A percentile compares a stretch with the other conserved stretches of the same genome.
Conservation (phyloP, 1,140 invertebrate genomes). For the Stenopsyche tienmushanensis region DNA sequence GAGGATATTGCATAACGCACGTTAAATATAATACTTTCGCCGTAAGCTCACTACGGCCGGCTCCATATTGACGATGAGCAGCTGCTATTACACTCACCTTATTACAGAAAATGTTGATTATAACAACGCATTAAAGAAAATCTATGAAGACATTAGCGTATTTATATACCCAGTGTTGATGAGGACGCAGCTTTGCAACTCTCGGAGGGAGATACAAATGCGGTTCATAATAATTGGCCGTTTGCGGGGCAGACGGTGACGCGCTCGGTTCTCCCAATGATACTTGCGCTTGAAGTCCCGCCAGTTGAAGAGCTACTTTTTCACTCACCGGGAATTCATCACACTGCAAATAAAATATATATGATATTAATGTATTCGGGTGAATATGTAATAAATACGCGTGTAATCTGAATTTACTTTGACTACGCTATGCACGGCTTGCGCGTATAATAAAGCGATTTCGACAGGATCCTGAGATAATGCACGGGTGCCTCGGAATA, state of each 20-base stretch:
- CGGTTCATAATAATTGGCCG: slow-evolving; percentile 52
- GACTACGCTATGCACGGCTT: slow-evolving; percentile 92
- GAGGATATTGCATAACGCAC: slow-evolving; percentile 95
- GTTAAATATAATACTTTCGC: slow-evolving; percentile 93
- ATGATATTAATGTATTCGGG: background rate
- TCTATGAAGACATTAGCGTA: background rate
- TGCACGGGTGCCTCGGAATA: slow-evolving; percentile 86
- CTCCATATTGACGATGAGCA: slow-evolving; percentile 87
- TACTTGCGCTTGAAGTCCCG: slow-evolving; percentile 92
- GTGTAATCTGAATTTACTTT: slow-evolving; percentile 64
- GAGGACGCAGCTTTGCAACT: slow-evolving; percentile 47
- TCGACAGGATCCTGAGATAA: slow-evolving; percentile 96
- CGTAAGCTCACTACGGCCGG: slow-evolving; percentile 84
- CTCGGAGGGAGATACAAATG: slow-evolving; percentile 53
- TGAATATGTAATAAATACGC: background rate
- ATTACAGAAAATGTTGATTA: background rate
- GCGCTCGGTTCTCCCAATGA: slow-evolving; percentile 79
- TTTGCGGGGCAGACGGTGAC: slow-evolving; percentile 51
- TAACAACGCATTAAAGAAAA: no score
- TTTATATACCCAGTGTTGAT: slow-evolving; percentile 50
- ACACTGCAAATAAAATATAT: slow-evolving; percentile 59
- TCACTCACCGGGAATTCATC: slow-evolving; percentile 94
- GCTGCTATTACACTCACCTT: slow-evolving; percentile 80
- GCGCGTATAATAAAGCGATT: slow-evolving; percentile 91
- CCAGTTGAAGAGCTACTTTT: slow-evolving; percentile 90